Conservation (phyloP, 2,113 vertebrate species). For the Passer domesticus region DNA sequence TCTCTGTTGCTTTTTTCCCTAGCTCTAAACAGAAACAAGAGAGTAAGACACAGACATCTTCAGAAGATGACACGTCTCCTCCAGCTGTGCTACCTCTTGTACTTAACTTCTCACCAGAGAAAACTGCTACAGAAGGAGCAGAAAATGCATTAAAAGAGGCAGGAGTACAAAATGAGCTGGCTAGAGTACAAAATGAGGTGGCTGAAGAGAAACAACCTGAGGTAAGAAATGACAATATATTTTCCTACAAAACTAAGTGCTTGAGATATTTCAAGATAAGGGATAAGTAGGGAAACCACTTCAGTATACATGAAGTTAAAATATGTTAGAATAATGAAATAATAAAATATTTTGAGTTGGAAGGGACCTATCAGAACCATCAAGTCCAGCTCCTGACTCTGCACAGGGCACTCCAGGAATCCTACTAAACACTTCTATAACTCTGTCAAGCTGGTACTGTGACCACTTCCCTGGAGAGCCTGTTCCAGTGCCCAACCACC, state of each 20-base stretch:
- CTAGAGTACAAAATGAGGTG: not conserved
- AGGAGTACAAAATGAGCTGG: not conserved
- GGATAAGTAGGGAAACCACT: not conserved
- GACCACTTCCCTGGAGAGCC: not conserved
- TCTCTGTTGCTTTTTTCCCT: not conserved
- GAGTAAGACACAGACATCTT: not conserved
- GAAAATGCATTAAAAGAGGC: not conserved
- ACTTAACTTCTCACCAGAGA: conserved; percentile 78
- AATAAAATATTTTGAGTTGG: not conserved
- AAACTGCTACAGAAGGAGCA: not conserved
- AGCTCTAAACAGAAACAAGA: conserved; percentile 25
- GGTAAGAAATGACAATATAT: not conserved
- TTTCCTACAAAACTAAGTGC: not conserved
- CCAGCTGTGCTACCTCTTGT: conserved; percentile 47
- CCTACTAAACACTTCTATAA: not conserved
- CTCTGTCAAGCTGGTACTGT: not conserved
- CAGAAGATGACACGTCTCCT: conserved; percentile 32
- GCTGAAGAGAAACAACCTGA: not conserved
- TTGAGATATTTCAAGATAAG: not conserved
- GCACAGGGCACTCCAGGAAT: not conserved
- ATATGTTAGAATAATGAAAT: not conserved
- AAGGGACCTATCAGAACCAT: not conserved
- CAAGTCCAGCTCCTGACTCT: not conserved
- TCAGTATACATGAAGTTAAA: not conserved
- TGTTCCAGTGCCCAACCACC: not conserved